Base-by-base conservation (phyloP, 2,797 vertebrate genomes). In the Adelosebastes latens region DNA sequence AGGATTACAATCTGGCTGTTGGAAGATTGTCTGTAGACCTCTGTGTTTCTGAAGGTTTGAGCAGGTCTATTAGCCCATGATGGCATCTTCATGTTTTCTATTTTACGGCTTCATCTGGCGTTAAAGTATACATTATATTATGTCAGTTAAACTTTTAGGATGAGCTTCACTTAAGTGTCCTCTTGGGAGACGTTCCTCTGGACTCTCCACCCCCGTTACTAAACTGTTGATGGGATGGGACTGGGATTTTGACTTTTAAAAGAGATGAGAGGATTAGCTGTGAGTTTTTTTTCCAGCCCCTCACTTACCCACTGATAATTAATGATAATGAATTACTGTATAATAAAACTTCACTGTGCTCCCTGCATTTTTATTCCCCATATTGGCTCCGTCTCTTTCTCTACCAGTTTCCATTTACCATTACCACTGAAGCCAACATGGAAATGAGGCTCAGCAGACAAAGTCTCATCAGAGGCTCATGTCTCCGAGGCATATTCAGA, bases 1-100 rank as follows among this genome's bases (percentile, higher is more conserved):
- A 80, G 89, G 83, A 93, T 95, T 95, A 94, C 90, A 95, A 91
- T 90, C 93, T 91, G 90, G 64, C 91, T 87, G 91, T 91, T 91
- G 86, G 88, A 87, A 88, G 87, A 86, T 88, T 69, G 86, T 94
- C 87, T 91, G 84, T 79, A 88, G 88, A 89, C 80, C 79, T 89
- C 76, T 83, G 82, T 84, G 75, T 79, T 80, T 89, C 78, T 82
- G 74, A 89, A 80, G 76, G 78, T 82, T 87, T 77, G 67, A 87
- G 83, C 80, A 69, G 77, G 83, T 93, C 80, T 90, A 84, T 92
- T 87, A 90, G 83, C 63, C 79, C 64, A 24, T 63, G 64, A 79
- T 81, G 78, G 72, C 79, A 75, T 87, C 59, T 53, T 79, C 55
- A 46, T 79, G 61, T 24, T 82, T 73, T 66, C 71, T 36, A 66